phyloP scores from a whole-genome alignment of 2,113 vertebrate species.

The Leptocoma aspasia region DNA sequence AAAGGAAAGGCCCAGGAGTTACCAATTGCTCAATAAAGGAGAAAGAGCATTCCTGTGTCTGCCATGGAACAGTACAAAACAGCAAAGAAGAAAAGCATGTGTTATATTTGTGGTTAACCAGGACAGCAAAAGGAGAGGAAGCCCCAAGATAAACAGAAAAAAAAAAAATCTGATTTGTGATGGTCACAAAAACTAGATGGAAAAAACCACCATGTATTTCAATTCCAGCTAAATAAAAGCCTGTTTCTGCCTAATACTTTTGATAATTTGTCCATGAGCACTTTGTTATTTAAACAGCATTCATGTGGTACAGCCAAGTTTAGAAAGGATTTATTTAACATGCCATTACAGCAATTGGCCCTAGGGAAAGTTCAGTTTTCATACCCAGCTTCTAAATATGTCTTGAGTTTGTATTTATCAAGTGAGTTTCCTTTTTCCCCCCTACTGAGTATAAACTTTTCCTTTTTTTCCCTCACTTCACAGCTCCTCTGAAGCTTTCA shows the following conservation, averaged over 20 bases:
- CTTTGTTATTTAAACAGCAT: neutral
- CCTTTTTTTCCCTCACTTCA: neutral
- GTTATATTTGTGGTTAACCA: neutral
- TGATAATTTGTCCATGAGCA: conserved; percentile 15
- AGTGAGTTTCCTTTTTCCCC: neutral
- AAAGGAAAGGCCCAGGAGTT: neutral
- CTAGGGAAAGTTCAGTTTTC: conserved; percentile 37
- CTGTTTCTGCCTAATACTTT: neutral
- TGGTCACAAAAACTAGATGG: neutral
- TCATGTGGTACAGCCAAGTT: conserved; percentile 27
- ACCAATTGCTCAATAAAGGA: neutral
- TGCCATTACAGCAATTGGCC: conserved; percentile 50
- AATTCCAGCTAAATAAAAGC: conserved; percentile 19
- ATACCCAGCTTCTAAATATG: conserved; percentile 28
- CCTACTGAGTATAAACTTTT: neutral
- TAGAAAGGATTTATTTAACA: conserved; percentile 54
- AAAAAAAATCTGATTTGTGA: neutral
- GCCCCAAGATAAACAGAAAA: neutral
- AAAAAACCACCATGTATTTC: neutral
- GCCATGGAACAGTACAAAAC: neutral
- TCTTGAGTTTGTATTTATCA: conserved; percentile 25
- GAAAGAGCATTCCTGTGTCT: neutral
- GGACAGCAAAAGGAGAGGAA: neutral
- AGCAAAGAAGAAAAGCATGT: neutral
- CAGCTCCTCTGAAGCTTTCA: neutral